phyloP scores from a whole-genome alignment of 1,140 invertebrate genomes.

The Leptonema lineaticorne region DNA sequence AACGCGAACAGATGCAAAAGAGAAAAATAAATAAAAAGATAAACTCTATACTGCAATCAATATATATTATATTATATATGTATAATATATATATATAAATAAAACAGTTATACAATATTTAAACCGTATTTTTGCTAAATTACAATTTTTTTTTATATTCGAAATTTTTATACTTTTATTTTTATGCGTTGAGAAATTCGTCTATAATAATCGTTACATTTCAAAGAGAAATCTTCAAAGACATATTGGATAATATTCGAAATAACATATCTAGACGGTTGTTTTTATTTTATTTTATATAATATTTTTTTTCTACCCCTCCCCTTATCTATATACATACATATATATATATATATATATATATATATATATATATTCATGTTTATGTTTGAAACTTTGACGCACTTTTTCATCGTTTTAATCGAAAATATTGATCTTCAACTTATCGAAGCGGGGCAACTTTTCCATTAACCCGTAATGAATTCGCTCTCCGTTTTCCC shows the following conservation, averaged over 20 bases:
- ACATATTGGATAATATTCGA: not conserved
- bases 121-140: too few relatives aligned
- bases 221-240: not conserved
- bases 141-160: not conserved
- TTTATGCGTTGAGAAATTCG: not conserved
- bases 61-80: too few relatives aligned
- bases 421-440: not conserved
- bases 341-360: not conserved
- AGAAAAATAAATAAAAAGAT: too few relatives aligned
- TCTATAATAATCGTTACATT: not conserved
- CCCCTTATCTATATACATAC: not conserved
- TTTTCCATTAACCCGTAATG: conserved; percentile 12
- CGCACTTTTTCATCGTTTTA: not conserved
- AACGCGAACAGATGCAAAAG: too few relatives aligned
- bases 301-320: too few relatives aligned
- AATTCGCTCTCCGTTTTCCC: not conserved
- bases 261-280: too few relatives aligned
- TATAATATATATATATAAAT: too few relatives aligned
- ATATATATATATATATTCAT: not conserved
- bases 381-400: not conserved
- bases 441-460: not conserved
- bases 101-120: too few relatives aligned
- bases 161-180: too few relatives aligned
- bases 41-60: too few relatives aligned
- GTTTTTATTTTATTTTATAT: too few relatives aligned